A percentile compares a stretch with the other conserved stretches of the same genome.
These are phyloP conservation scores for Psilopsiagon aurifrons DNA, from an alignment of 2,113 vertebrate genomes.

Conservation along the genomic window DNA sequence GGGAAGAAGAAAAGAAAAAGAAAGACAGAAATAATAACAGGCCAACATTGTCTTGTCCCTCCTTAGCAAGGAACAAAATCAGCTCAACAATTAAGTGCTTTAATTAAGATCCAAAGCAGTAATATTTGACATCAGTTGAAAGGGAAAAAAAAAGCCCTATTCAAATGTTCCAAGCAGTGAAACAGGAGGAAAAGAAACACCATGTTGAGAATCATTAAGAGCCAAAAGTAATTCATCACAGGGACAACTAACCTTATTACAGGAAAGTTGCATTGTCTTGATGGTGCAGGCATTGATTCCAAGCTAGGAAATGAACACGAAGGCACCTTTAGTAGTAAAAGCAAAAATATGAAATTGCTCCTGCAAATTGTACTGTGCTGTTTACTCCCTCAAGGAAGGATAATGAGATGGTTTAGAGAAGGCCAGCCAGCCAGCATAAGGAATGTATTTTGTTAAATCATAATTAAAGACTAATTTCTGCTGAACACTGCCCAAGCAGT, in stretches of 20 bases:
- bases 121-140: conserved; percentile 1
- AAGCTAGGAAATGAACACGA: conserved; percentile 13
- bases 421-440: not conserved
- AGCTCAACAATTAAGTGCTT: not conserved
- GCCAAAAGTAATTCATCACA: conserved; percentile 26
- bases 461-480: conserved; percentile 40
- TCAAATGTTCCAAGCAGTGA: not conserved
- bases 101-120: conserved; percentile 22
- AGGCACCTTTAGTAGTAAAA: not conserved
- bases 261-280: not conserved
- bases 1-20: not conserved
- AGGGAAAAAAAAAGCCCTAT: not conserved
- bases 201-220: conserved; percentile 21
- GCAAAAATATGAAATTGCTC: not conserved
- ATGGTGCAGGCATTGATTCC: not conserved
- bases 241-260: conserved; percentile 1
- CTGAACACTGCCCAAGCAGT: conserved; percentile 3
- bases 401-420: conserved; percentile 21
- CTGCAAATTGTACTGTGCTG: not conserved
- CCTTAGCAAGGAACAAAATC: not conserved
- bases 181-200: conserved; percentile 26
- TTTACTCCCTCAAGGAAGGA: not conserved
- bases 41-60: not conserved
- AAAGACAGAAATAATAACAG: not conserved
- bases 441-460: conserved; percentile 11